Base-by-base conservation (phyloP, 1,140 invertebrate genomes). In the Tachypleus tridentatus region DNA sequence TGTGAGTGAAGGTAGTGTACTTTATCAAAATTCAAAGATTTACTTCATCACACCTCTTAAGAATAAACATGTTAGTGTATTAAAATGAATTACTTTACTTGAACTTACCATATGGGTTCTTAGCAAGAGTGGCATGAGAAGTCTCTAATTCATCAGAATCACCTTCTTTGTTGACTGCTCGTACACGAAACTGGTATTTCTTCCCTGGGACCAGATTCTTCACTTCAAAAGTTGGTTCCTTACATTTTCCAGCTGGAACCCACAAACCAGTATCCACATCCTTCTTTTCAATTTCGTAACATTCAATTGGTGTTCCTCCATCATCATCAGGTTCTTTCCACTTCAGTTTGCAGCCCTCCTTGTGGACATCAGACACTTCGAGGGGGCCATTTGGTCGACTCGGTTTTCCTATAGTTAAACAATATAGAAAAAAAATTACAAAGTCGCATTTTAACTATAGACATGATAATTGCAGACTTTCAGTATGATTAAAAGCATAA, bases 81-180 rank as follows among this genome's bases (percentile, higher is more conserved):
- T 29, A 29, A 29, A 29, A 29, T 61, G 58, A 60, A 29, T 29
- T 29, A 29, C 29, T 29, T 29, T 29, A 29, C 29, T 29, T 60
- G 49, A 65, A 70, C 77, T 81, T 78, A 91, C 88, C 93, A 76
- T 89, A 99, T 70, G 96, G 96, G 90, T 99, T 97, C 78, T 99
- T 99, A 60, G 97, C 97, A 70, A 96, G 86, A 63, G 96, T 96
- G 49, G 91, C 83, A 74, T 93, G 91, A 62, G 96, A 92, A 4
- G 92, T 88, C 76, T 96, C 93, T 53, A 99, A 78, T 69, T 94
- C 91, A 70, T 97, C 94, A 51, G 94, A 97, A 76, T 96, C 91
- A 48, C 97, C 97, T 77, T 98, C 93, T 73, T 93, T 93, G 75
- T 99, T 99, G n/a, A 98, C 93, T 47, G 97, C 97, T 71, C 90